Evolutionary conservation across 2,888 invertebrate species (phyloP).

Genomic region (Keiferia lycopersicella): DNA sequence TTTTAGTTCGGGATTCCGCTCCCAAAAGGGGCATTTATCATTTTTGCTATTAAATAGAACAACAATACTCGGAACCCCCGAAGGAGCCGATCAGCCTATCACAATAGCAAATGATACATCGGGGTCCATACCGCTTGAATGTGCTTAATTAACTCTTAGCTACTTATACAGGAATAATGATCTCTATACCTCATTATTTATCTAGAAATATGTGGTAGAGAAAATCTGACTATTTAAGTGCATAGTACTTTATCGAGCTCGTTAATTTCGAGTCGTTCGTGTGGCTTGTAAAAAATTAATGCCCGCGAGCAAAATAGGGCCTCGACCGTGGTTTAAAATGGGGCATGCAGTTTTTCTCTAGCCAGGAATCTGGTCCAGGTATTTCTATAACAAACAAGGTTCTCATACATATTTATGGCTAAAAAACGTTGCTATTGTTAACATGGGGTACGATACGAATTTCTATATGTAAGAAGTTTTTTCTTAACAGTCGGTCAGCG

Average conservation of each 20-base stretch:
- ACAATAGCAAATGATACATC: conserved; percentile 79
- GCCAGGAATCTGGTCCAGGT: conserved; percentile 19
- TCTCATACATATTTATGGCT: conserved; percentile 41
- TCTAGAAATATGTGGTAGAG: conserved; percentile 36
- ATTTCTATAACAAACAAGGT: conserved; percentile 33
- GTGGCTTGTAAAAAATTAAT: conserved; percentile 22
- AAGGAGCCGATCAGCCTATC: conserved; percentile 73
- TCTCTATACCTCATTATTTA: conserved; percentile 49
- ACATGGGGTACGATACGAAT: conserved; percentile 49
- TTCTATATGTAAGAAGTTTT: conserved; percentile 42
- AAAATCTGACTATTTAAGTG: conserved; percentile 41
- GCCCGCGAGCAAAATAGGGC: conserved; percentile 17
- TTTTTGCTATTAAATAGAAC: conserved; percentile 76
- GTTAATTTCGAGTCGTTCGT: conserved; percentile 26
- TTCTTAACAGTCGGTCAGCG: conserved; percentile 58
- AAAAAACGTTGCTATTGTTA: conserved; percentile 51
- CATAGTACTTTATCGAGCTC: conserved; percentile 30
- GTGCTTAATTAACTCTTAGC: conserved; percentile 75
- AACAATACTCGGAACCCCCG: conserved; percentile 71
- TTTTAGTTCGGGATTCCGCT: conserved; percentile 53
- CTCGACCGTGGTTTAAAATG: background rate
- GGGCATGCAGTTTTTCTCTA: conserved; percentile 24
- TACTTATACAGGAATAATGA: conserved; percentile 70
- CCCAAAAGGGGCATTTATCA: conserved; percentile 76
- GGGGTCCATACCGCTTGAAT: conserved; percentile 68